Percentiles rank a stretch among this genome's conserved stretches.
Evolutionary conservation across 2,797 vertebrate genomes (phyloP).

Genomic region (Calcarius lapponicus): DNA sequence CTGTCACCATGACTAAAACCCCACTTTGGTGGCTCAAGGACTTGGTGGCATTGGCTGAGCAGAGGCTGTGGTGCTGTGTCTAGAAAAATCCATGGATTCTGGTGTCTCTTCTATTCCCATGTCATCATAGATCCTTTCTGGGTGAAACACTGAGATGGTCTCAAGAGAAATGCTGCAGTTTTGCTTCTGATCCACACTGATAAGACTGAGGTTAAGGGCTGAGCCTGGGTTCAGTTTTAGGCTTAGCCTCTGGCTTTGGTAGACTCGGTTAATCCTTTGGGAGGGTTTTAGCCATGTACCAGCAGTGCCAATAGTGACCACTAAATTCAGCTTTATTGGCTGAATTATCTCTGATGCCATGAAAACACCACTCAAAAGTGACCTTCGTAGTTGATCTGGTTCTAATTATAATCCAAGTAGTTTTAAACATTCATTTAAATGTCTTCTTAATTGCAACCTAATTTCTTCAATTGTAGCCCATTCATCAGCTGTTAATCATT

Average conservation of each 20-base stretch:
- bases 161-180: background rate
- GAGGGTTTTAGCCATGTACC: background rate
- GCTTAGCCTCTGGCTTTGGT: background rate
- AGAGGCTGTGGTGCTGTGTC: background rate
- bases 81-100: background rate
- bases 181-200: background rate
- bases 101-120: background rate
- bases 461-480: conserved; percentile 70
- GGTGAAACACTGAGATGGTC: background rate
- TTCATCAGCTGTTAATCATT: conserved; percentile 71
- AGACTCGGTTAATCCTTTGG: background rate
- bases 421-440: conserved; percentile 68
- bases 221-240: background rate
- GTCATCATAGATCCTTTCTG: background rate
- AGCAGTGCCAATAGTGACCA: background rate
- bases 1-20: background rate
- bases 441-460: conserved; percentile 69
- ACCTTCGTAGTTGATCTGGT: conserved; percentile 55
- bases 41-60: background rate
- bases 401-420: conserved; percentile 69
- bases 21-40: background rate
- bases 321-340: background rate
- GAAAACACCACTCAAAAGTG: background rate
- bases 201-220: background rate
- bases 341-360: conserved; percentile 39